Percentiles rank a stretch among this genome's conserved stretches.
Conservation (phyloP, 2,113 vertebrate species). For the Malaclemys terrapin region DNA sequence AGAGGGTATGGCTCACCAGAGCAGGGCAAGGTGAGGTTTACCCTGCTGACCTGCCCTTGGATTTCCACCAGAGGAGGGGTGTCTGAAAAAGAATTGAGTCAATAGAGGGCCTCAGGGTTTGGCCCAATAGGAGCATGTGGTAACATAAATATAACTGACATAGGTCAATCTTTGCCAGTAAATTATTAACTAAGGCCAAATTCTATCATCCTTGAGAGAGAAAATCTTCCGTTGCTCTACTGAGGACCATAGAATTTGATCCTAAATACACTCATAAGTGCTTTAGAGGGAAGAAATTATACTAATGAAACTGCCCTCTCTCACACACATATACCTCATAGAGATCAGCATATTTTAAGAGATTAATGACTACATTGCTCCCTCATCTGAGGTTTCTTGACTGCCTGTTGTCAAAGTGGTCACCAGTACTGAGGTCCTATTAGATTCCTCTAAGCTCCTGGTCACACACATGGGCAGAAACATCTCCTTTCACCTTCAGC, state of each 20-base stretch:
- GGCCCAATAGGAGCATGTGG: not conserved
- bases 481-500: not conserved
- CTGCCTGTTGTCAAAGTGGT: not conserved
- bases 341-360: no score
- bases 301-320: not conserved
- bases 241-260: not conserved
- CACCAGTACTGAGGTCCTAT: not conserved
- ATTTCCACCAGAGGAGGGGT: not conserved
- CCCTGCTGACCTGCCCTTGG: not conserved
- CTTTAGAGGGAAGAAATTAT: not conserved
- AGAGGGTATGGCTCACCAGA: not conserved
- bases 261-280: fast-evolving
- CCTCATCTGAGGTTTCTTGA: no score
- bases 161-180: not conserved
- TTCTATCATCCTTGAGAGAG: not conserved
- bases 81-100: not conserved
- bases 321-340: not conserved
- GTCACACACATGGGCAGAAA: not conserved
- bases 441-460: not conserved
- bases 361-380: no score
- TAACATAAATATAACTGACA: not conserved
- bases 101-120: not conserved
- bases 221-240: not conserved
- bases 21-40: not conserved
- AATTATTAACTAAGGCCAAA: not conserved